Percentiles rank a stretch among this genome's conserved stretches.
These are phyloP conservation scores for Megaceryle alcyon DNA, from an alignment of 2,797 vertebrate species.

Conservation along the genomic window DNA sequence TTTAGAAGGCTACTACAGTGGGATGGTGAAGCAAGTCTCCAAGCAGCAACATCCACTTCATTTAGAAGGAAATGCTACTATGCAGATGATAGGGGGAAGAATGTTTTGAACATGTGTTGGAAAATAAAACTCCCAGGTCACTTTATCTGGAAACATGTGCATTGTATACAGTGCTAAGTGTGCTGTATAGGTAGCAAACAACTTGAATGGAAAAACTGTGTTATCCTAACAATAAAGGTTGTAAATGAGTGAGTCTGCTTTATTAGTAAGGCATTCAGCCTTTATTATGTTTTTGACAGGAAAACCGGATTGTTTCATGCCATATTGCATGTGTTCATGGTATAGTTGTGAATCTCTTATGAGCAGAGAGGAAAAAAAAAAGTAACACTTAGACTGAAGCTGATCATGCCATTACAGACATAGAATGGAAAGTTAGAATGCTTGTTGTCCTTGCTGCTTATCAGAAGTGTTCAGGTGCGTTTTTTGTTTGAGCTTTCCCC, in stretches of 20 bases:
- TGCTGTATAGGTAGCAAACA: background rate
- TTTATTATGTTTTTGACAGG: background rate
- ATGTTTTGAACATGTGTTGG: background rate
- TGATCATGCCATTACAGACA: background rate
- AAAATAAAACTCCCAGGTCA: background rate
- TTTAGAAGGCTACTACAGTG: background rate
- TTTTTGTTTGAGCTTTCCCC: background rate
- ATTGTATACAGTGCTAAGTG: background rate
- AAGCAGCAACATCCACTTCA: background rate
- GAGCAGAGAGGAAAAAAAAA: background rate
- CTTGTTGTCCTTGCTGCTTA: background rate
- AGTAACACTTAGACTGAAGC: background rate
- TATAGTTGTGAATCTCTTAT: background rate
- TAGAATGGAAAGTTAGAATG: background rate
- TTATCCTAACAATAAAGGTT: background rate
- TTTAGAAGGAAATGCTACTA: background rate
- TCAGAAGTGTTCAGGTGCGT: background rate
- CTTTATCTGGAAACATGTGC: background rate
- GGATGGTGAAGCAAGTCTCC: background rate
- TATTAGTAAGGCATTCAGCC: background rate
- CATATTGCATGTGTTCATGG: background rate
- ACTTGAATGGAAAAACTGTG: background rate
- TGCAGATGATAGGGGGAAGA: background rate
- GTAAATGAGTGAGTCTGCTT: background rate
- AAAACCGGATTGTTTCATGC: background rate